Conservation (phyloP, 2,888 invertebrate genomes). For the Malachius bipustulatus region DNA sequence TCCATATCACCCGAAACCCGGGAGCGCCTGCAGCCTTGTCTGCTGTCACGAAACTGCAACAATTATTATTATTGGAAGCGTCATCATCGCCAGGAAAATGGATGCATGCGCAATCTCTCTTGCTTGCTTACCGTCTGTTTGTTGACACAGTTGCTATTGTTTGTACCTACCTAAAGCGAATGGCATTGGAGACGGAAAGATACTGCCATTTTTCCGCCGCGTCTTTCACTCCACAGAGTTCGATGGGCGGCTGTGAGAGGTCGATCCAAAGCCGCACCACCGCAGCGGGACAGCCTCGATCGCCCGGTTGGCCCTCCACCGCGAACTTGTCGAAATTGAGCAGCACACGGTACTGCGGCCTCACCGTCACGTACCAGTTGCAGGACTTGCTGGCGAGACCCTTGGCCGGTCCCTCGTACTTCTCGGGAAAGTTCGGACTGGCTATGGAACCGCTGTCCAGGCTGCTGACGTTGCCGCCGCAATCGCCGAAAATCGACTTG, state of each 20-base stretch:
- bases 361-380: slow-evolving; percentile 91
- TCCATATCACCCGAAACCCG: slow-evolving; percentile 92
- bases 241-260: slow-evolving; percentile 66
- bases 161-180: slow-evolving; percentile 69
- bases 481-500: slow-evolving; percentile 83
- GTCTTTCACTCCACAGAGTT: slow-evolving; percentile 80
- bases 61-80: too few species aligned
- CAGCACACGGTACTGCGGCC: slow-evolving; percentile 75
- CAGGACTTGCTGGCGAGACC: slow-evolving; percentile 80
- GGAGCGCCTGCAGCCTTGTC: slow-evolving; percentile 89
- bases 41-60: slow-evolving; percentile 79
- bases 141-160: too few species aligned
- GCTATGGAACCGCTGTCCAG: slow-evolving; percentile 71
- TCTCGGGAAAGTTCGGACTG: slow-evolving; percentile 82
- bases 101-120: too few species aligned
- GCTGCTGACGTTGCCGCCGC: slow-evolving; percentile 82
- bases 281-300: slow-evolving; percentile 83
- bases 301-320: slow-evolving; percentile 85
- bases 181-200: slow-evolving; percentile 73
- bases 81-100: too few species aligned
- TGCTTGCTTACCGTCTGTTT: too few species aligned
- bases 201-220: slow-evolving; percentile 68
- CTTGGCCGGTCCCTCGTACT: slow-evolving; percentile 73
- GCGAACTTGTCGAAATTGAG: slow-evolving; percentile 86
- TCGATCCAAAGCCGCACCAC: slow-evolving; percentile 84